Evolutionary conservation across 2,797 vertebrate species (phyloP).

Genomic region (Megalops cyprinoides): DNA sequence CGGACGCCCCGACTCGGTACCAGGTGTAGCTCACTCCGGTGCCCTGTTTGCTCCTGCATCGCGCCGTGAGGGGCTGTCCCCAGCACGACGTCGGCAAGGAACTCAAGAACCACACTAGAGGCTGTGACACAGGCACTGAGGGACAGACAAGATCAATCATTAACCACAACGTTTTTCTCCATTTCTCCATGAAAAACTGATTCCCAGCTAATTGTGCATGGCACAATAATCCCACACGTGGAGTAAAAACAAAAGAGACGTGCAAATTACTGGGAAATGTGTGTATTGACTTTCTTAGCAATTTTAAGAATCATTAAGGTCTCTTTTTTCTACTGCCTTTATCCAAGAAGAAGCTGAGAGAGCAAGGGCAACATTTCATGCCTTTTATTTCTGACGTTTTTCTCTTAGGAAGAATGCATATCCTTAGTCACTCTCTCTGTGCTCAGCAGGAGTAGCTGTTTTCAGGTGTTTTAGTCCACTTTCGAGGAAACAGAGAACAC

Average conservation of each 20-base stretch:
- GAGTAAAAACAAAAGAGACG: not conserved
- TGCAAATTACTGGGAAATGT: not conserved
- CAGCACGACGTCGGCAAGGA: constrained; percentile 61
- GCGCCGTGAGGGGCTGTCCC: constrained; percentile 61
- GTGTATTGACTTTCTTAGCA: not conserved
- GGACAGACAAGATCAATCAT: constrained; percentile 27
- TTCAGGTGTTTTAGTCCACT: too few relatives aligned
- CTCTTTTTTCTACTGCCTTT: not conserved
- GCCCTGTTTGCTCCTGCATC: constrained; percentile 58
- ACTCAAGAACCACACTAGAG: constrained; percentile 56
- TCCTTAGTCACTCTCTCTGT: too few relatives aligned
- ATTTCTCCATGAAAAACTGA: not conserved
- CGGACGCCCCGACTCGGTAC: constrained; percentile 50
- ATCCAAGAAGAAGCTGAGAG: too few relatives aligned
- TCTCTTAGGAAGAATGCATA: too few relatives aligned
- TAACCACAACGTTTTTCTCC: not conserved
- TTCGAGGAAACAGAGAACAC: too few relatives aligned
- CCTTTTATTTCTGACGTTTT: not conserved
- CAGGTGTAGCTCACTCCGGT: constrained; percentile 61
- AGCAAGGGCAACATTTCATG: not conserved
- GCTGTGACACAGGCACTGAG: constrained; percentile 67
- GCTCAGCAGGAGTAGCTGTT: too few relatives aligned
- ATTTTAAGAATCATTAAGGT: not conserved
- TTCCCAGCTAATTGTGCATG: not conserved
- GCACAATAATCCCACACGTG: not conserved